Base-by-base conservation (phyloP, 2,888 invertebrate genomes). In the Eilema caniola region DNA sequence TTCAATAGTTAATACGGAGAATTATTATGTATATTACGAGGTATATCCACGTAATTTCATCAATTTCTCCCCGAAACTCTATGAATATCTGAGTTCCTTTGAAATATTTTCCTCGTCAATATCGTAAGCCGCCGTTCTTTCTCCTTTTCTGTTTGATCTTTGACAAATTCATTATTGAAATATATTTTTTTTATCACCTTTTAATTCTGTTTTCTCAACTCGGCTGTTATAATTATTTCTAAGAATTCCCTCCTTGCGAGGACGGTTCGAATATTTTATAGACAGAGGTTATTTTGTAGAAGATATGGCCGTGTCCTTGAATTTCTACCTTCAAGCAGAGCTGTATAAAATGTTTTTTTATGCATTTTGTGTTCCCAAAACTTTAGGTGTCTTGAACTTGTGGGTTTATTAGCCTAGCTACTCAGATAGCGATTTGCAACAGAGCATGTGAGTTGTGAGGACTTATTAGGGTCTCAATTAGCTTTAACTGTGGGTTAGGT, bases 221-320 rank as follows among this genome's bases (percentile, higher is more conserved):
- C 70, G 73, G 73, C 70, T 68, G 80, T 77, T 78, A 83, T 85
- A 80, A 85, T 85, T 81, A 81, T 83, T 77, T 75, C 76, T 77
- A 37, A 73, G 72, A 80, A 84, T 81, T 79, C 77, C 75, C 73
- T 77, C 82, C 73, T 20, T 56, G 14, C 24, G 24, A 59, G 81
- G 79, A 70, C 71, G 73, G 66, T 74, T 76, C 86, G 82, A 88
- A 88, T 88, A 85, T 85, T 87, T 84, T 79, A 88, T 85, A 74
- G 78, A 84, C 75, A 73, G 70, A 82, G 81, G 85, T 83, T 82
- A 85, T 86, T 86, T 81, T 78, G 78, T 76, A 70, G 76, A 75
- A 82, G 82, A 85, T 84, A 83, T 82, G 73, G 83, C 76, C 71
- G 23, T 66, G 74, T 73, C 69, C 72, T 77, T 77, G 80, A 79